A percentile compares a stretch with the other conserved stretches of the same genome.
Evolutionary conservation across 2,113 vertebrate species (phyloP).

Genomic region (Sebastes fasciatus): DNA sequence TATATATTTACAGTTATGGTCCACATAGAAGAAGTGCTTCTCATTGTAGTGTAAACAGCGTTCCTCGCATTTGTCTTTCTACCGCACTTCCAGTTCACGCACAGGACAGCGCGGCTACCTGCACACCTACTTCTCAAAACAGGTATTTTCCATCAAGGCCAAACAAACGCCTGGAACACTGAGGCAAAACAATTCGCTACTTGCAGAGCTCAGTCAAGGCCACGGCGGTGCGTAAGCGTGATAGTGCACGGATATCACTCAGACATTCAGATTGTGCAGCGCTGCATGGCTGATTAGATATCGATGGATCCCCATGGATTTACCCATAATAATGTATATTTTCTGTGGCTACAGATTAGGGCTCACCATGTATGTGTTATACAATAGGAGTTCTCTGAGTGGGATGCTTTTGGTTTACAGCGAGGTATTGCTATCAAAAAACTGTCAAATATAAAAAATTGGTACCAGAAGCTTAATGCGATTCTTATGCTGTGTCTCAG

Average conservation of each 20-base stretch:
- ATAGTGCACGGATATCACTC: slow-evolving; percentile 29
- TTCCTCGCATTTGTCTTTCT: slow-evolving; percentile 46
- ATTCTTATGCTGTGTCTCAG: background rate
- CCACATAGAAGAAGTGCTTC: slow-evolving; percentile 33
- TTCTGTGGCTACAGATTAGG: background rate
- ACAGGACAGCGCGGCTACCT: slow-evolving; percentile 26
- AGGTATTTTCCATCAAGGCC: slow-evolving; percentile 67
- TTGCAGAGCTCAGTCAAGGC: slow-evolving; percentile 47
- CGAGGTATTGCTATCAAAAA: background rate
- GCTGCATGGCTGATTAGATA: slow-evolving; percentile 40
- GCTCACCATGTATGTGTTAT: background rate
- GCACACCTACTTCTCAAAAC: slow-evolving; percentile 41
- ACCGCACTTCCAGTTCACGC: slow-evolving; percentile 25
- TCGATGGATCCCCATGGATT: slow-evolving; percentile 37
- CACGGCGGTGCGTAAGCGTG: background rate
- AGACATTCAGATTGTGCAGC: slow-evolving; percentile 37
- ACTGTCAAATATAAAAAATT: background rate
- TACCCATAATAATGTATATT: slow-evolving; percentile 21
- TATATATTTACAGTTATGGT: slow-evolving; percentile 51
- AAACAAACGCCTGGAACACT: slow-evolving; percentile 38
- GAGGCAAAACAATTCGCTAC: slow-evolving; percentile 59
- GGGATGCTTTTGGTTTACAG: background rate
- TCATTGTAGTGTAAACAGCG: slow-evolving; percentile 32
- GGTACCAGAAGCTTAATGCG: background rate
- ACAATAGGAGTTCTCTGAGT: background rate